A percentile compares a stretch with the other conserved stretches of the same genome.
Conservation (phyloP, 2,888 invertebrate species). For the Trileptium ribeirensis region DNA sequence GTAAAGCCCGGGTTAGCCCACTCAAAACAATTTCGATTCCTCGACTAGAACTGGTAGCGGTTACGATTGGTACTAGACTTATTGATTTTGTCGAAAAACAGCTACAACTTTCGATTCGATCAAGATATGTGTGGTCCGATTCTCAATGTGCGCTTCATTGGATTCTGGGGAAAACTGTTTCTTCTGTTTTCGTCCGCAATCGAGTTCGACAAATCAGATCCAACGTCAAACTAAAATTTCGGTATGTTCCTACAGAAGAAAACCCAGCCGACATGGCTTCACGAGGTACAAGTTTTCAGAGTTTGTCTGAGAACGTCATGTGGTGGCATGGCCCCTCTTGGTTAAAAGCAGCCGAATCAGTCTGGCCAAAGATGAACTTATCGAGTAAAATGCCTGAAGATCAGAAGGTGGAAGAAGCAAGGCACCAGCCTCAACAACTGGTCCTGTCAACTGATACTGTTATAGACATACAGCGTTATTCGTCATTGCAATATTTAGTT, state of each 20-base stretch:
- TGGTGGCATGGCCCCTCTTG: too few relatives aligned
- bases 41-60: conserved; percentile 17
- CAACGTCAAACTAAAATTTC: too few relatives aligned
- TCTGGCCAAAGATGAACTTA: too few relatives aligned
- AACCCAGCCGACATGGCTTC: too few relatives aligned
- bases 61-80: neutral
- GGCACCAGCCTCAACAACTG: too few relatives aligned
- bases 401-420: too few relatives aligned
- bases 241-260: too few relatives aligned
- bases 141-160: conserved; percentile 17
- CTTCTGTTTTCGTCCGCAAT: conserved; percentile 37
- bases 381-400: too few relatives aligned
- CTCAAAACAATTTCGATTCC: conserved; percentile 7
- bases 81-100: neutral
- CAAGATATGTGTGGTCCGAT: conserved; percentile 5
- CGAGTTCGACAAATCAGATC: conserved; percentile 39
- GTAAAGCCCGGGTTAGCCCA: conserved; percentile 10
- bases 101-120: neutral
- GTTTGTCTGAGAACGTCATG: conserved; percentile 29
- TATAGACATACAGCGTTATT: too few relatives aligned
- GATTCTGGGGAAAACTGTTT: conserved; percentile 11
- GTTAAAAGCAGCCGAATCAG: conserved; percentile 17
- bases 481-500: too few relatives aligned
- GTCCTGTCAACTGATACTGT: too few relatives aligned
- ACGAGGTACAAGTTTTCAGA: conserved; percentile 35